Conservation (phyloP, 2,797 vertebrate genomes). For the Diceros bicornis region DNA sequence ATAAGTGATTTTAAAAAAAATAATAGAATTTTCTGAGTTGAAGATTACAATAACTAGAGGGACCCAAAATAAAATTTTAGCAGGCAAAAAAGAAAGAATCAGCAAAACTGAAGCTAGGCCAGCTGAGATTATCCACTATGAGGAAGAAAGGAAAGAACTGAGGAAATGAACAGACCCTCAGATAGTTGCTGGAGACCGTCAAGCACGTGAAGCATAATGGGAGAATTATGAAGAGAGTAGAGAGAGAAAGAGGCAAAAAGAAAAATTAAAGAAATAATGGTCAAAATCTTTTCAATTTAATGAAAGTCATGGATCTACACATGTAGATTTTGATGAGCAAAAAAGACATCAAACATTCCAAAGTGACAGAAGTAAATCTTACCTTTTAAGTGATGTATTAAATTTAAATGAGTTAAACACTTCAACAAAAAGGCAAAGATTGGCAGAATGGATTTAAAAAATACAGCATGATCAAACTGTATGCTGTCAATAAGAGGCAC, state of each 20-base stretch:
- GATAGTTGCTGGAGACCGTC: background rate
- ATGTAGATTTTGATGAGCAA: background rate
- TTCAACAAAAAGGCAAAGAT: background rate
- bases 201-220: background rate
- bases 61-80: background rate
- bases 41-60: background rate
- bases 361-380: background rate
- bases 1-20: background rate
- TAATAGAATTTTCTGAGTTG: background rate
- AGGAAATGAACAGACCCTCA: background rate
- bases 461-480: background rate
- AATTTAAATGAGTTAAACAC: background rate
- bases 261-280: background rate
- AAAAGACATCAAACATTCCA: background rate
- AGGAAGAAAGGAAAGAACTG: background rate
- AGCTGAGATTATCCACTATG: background rate
- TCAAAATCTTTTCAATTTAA: background rate
- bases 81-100: background rate
- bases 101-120: background rate
- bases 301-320: background rate
- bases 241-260: background rate
- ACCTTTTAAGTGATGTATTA: background rate
- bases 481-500: background rate
- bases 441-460: background rate
- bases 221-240: background rate